Evolutionary conservation across 2,888 invertebrate genomes (phyloP).

Genomic region (Halictus quadricinctus): DNA sequence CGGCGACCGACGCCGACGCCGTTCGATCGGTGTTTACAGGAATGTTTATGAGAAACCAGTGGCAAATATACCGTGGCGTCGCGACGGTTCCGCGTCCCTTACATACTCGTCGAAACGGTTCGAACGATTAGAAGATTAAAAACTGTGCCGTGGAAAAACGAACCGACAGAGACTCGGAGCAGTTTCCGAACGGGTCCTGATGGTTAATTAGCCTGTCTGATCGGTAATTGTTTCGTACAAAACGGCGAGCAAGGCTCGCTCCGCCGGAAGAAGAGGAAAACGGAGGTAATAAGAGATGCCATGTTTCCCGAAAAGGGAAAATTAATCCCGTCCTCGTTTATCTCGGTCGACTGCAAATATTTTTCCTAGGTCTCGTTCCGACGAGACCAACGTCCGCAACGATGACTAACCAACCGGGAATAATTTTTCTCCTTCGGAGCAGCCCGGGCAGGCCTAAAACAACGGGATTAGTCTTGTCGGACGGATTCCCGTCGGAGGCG

Average conservation of each 20-base stretch:
- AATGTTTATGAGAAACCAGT: constrained; percentile 3
- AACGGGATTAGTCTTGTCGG: constrained; percentile 71
- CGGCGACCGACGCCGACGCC: neutral
- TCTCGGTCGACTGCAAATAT: constrained; percentile 66
- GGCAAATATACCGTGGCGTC: neutral
- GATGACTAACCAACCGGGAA: constrained; percentile 26
- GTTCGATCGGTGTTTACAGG: neutral
- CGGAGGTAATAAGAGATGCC: constrained; percentile 9
- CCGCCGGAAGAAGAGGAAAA: neutral
- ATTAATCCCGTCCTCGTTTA: constrained; percentile 73
- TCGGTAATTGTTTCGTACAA: constrained; percentile 44
- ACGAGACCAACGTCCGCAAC: constrained; percentile 50
- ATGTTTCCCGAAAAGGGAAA: constrained; percentile 25
- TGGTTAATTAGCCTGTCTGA: constrained; percentile 54
- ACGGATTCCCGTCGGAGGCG: constrained; percentile 30
- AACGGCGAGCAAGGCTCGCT: neutral
- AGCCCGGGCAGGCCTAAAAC: constrained; percentile 61
- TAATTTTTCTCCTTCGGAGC: constrained; percentile 55
- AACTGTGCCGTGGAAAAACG: neutral
- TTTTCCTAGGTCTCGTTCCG: constrained; percentile 46
- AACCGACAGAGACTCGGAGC: constrained; percentile 13
- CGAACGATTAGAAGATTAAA: neutral
- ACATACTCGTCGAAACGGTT: constrained; percentile 5
- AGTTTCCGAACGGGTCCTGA: constrained; percentile 1
- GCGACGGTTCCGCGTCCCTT: neutral